A percentile compares a stretch with the other conserved stretches of the same genome.
Conservation (phyloP, 1,140 invertebrate species). For the Goniozus legneri region DNA sequence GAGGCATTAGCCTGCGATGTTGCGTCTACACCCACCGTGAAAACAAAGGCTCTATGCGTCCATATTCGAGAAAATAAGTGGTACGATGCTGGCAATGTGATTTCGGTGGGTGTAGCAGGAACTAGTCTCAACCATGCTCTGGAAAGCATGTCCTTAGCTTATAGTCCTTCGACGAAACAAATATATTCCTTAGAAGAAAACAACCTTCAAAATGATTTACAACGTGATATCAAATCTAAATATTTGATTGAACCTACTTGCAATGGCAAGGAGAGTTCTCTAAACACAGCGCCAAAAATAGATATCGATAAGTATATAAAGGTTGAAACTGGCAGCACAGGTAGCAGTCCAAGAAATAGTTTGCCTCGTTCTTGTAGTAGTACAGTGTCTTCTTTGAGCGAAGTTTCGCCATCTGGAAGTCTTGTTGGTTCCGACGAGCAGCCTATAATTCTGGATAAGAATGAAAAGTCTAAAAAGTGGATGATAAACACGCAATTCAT, state of each 20-base stretch:
- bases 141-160: constrained; percentile 56
- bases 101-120: constrained; percentile 41
- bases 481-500: constrained; percentile 48
- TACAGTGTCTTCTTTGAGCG: constrained; percentile 54
- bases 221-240: background rate
- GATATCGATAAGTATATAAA: constrained; percentile 19
- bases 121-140: constrained; percentile 53
- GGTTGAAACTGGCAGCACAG: constrained; percentile 30
- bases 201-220: constrained; percentile 10
- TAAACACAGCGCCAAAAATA: constrained; percentile 8
- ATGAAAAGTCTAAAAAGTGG: constrained; percentile 46
- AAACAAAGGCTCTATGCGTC: constrained; percentile 41
- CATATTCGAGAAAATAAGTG: constrained; percentile 47
- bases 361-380: constrained; percentile 53
- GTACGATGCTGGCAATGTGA: constrained; percentile 44
- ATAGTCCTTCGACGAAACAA: constrained; percentile 54
- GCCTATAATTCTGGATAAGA: constrained; percentile 28
- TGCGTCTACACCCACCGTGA: constrained; percentile 23
- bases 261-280: constrained; percentile 19
- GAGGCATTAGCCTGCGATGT: constrained; percentile 44
- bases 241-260: constrained; percentile 13
- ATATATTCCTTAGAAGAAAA: constrained; percentile 45
- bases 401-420: constrained; percentile 53
- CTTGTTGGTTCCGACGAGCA: constrained; percentile 49
- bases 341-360: constrained; percentile 50